Conservation (phyloP, 2,113 vertebrate genomes). For the Diadophis punctatus region DNA sequence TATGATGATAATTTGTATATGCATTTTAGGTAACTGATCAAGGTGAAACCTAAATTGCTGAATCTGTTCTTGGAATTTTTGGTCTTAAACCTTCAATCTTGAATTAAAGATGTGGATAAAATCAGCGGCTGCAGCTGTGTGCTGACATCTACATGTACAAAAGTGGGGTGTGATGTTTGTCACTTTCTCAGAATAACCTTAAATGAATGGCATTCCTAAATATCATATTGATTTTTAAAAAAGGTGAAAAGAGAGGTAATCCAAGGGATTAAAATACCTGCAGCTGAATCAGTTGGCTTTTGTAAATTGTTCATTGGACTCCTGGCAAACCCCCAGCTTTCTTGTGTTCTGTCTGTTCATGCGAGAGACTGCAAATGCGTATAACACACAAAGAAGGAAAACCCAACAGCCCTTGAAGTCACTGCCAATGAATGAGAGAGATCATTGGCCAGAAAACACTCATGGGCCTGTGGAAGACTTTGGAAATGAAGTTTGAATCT, state of each 20-base stretch:
- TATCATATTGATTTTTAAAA: not conserved
- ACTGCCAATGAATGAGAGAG: constrained; percentile 8
- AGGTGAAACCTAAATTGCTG: not conserved
- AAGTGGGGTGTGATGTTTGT: not conserved
- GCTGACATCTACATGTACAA: not conserved
- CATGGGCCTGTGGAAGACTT: not conserved
- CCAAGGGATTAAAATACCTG: constrained; percentile 33
- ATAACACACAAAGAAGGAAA: constrained; percentile 47
- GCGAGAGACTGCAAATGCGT: constrained; percentile 7
- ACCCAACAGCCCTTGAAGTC: constrained; percentile 29
- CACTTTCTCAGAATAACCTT: not conserved
- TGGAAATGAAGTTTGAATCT: not conserved
- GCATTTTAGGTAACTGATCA: constrained; percentile 25
- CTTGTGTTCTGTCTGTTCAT: not conserved
- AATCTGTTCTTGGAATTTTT: constrained; percentile 14
- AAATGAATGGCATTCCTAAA: not conserved
- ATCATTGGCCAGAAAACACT: constrained; percentile 44
- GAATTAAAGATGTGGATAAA: constrained; percentile 28
- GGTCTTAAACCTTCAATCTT: constrained; percentile 36
- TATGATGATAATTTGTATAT: not conserved
- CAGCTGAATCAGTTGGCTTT: constrained; percentile 35
- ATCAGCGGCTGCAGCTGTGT: not conserved
- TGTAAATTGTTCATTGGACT: constrained; percentile 23
- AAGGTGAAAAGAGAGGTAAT: constrained; percentile 9
- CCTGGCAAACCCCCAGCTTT: constrained; percentile 39